Evolutionary conservation across 2,888 invertebrate genomes (phyloP).

Genomic region (Platerodrilus igneus): DNA sequence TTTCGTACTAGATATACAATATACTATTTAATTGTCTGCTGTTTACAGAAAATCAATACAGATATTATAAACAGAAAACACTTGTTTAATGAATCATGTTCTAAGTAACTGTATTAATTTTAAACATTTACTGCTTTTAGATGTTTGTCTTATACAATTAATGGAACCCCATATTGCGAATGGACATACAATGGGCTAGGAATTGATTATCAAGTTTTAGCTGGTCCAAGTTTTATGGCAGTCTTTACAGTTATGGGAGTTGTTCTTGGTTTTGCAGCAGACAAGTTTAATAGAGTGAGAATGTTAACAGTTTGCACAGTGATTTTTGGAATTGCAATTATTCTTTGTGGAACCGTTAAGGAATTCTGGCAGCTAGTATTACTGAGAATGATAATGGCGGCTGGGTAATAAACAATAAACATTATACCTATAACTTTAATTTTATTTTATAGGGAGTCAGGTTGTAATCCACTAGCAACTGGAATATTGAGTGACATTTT

Average conservation of each 20-base stretch:
- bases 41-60: too few species aligned
- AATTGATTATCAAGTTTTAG: constrained; percentile 85
- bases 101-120: neutral
- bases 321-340: constrained; percentile 76
- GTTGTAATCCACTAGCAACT: constrained; percentile 81
- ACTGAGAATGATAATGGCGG: constrained; percentile 79
- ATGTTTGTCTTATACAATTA: constrained; percentile 60
- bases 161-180: constrained; percentile 76
- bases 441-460: constrained; percentile 62
- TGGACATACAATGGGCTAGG: constrained; percentile 93
- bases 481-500: constrained; percentile 80
- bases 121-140: constrained; percentile 47
- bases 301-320: constrained; percentile 73
- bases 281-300: constrained; percentile 70
- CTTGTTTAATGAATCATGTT: too few species aligned
- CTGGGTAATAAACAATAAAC: constrained; percentile 56
- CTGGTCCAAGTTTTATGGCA: constrained; percentile 89
- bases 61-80: too few species aligned
- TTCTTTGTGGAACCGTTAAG: constrained; percentile 78
- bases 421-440: neutral
- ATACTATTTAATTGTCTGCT: too few species aligned
- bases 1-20: too few species aligned
- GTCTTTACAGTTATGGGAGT: constrained; percentile 87
- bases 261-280: constrained; percentile 76
- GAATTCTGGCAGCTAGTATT: constrained; percentile 88